Base-by-base conservation (phyloP, 2,113 vertebrate genomes). In the Mandrillus leucophaeus region DNA sequence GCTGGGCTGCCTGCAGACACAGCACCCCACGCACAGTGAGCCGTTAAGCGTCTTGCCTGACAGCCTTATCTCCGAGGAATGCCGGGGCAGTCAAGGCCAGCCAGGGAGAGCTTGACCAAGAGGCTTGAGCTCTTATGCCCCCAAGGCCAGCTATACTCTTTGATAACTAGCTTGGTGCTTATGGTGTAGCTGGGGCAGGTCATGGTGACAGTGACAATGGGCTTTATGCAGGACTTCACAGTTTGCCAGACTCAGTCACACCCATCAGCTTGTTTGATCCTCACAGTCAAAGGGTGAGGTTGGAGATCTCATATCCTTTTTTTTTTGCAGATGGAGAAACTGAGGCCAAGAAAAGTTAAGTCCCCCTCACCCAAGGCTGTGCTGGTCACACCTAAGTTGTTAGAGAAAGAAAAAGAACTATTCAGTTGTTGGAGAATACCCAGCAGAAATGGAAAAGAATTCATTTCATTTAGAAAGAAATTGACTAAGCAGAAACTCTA, bases 1-100 rank as follows among this genome's bases (percentile, higher is more conserved):
- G 1, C 40, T 6, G 0, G 38, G 68, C 45, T 70, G 57, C 55
- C 32, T 88, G 16, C 5, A 0, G 61, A 12, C 0, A 0, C 1
- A 43, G 38, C 32, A 3, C 22, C 50, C 55, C 32, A 0, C 0
- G 5, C 22, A 66, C 72, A 90, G 8, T 0, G 86, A 38, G 57
- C 59, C 50, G 0, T 50, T 20, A 16, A 38, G 48, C 2, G 10
- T 50, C 50, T n/a, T 6, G 27, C 72, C 48, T 3, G 76, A 55
- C 66, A 12, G 2, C 9, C 6, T 20, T 73, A 45, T 30, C 86
- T 80, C 83, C 6, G 3, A 68, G 95, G 91, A 94, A 72, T 75
- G 84, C 7, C 2, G 52, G 70, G 80, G 94, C 68, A 32, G 48
- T 55, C 59, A 20, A 48, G 48, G 23, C 43, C 2, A 61, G 80